Conservation (phyloP, 2,888 invertebrate genomes). For the Tenodera sinensis region DNA sequence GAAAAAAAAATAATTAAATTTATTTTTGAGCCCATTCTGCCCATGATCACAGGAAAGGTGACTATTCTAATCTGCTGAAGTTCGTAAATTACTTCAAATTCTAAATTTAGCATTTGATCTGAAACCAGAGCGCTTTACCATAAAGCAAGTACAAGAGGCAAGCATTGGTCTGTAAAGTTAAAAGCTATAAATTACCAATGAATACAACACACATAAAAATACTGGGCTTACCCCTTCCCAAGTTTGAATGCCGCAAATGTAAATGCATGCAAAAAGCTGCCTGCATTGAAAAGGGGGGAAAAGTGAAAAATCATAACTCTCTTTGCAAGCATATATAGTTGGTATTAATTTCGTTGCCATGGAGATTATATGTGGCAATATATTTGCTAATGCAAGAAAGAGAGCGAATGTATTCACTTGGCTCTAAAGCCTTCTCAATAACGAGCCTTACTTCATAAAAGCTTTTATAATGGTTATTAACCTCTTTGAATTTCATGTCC, state of each 20-base stretch:
- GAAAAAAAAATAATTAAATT: too few relatives aligned
- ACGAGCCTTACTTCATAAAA: too few relatives aligned
- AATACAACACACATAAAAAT: not conserved
- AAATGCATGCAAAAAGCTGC: not conserved
- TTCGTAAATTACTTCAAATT: not conserved
- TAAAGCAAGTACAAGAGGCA: not conserved
- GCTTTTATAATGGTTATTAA: too few relatives aligned
- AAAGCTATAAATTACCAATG: not conserved
- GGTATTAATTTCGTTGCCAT: not conserved
- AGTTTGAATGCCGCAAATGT: not conserved
- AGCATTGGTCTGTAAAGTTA: not conserved
- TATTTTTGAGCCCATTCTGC: too few relatives aligned
- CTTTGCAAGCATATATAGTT: not conserved
- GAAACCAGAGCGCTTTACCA: not conserved
- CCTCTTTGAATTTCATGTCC: too few relatives aligned
- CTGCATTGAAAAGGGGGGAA: not conserved
- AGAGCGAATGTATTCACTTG: not conserved
- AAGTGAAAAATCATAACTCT: not conserved
- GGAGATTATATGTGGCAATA: not conserved
- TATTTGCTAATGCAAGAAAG: not conserved
- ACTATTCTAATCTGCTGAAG: too few relatives aligned
- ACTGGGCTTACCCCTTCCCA: not conserved
- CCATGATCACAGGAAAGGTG: too few relatives aligned
- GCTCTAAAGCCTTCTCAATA: too few relatives aligned
- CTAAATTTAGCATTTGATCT: not conserved